A percentile compares a stretch with the other conserved stretches of the same genome.
These are phyloP conservation scores for Eira barbara DNA, from an alignment of 2,113 vertebrate species.

Conservation along the genomic window DNA sequence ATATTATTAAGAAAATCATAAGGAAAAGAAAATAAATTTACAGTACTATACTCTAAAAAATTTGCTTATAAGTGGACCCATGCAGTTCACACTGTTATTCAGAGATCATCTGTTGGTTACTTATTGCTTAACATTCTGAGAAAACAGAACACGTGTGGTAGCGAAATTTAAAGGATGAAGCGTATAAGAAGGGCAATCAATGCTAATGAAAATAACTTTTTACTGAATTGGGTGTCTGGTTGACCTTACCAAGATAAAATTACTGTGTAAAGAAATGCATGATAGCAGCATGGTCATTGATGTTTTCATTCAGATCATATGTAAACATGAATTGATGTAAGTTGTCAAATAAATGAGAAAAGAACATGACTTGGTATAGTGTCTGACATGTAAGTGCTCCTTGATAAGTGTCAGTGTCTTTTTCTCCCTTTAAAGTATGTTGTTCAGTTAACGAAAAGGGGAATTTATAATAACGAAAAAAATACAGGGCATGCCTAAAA, in stretches of 20 bases:
- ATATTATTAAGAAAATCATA: not conserved
- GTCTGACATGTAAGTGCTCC: not conserved
- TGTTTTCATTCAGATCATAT: not conserved
- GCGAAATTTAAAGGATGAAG: slow-evolving; percentile 17
- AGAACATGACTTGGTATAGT: not conserved
- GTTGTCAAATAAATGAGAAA: slow-evolving; percentile 13
- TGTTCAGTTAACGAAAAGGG: not conserved
- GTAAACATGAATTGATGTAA: not conserved
- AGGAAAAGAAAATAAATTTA: not conserved
- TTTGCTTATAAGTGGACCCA: not conserved
- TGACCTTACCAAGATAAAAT: not conserved
- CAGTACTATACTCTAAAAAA: not conserved
- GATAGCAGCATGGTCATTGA: not conserved
- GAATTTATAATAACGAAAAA: not conserved
- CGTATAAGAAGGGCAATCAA: not conserved
- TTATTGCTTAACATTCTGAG: slow-evolving; percentile 8
- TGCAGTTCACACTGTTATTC: not conserved
- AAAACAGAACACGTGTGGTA: not conserved
- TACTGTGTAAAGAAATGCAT: not conserved
- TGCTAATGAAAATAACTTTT: not conserved
- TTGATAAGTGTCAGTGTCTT: not conserved
- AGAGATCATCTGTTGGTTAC: not conserved
- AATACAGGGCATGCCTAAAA: not conserved
- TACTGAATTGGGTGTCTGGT: not conserved
- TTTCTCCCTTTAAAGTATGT: not conserved